These are phyloP conservation scores for Microlaimidae sp. DNA, from an alignment of 2,888 invertebrate species.

Conservation along the genomic window DNA sequence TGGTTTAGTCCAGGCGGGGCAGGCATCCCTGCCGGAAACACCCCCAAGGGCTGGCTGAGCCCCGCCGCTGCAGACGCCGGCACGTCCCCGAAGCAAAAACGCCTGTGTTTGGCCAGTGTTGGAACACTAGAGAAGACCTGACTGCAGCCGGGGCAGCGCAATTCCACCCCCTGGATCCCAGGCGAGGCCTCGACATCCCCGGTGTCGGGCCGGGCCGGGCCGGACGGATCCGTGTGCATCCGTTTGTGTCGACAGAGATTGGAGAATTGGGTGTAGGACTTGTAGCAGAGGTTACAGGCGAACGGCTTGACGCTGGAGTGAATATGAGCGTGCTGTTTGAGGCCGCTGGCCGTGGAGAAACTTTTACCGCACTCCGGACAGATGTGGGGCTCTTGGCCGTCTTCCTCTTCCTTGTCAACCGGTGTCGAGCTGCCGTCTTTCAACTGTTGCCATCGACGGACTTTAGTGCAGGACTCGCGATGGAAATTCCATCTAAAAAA, in stretches of 20 bases:
- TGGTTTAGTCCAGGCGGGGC: background rate
- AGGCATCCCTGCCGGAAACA: background rate
- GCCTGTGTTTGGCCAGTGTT: constrained; percentile 79
- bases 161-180: constrained; percentile 38
- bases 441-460: no score
- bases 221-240: constrained; percentile 65
- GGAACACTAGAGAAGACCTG: constrained; percentile 79
- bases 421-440: no score
- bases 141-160: constrained; percentile 82
- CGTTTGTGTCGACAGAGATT: constrained; percentile 98
- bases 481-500: no score
- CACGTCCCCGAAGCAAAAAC: constrained; percentile 65
- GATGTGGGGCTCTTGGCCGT: constrained; percentile 84
- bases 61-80: constrained; percentile 9
- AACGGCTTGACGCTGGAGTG: constrained; percentile 88
- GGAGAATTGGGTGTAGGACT: constrained; percentile 97
- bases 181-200: background rate
- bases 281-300: constrained; percentile 60
- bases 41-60: background rate
- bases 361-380: constrained; percentile 97
- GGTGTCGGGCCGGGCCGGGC: background rate
- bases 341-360: constrained; percentile 86
- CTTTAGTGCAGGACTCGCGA: no score
- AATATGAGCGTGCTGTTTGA: constrained; percentile 97
- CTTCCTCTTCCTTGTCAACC: constrained; percentile 41